A percentile compares a stretch with the other conserved stretches of the same genome.
phyloP scores from a whole-genome alignment of 2,113 vertebrate genomes.

The Oceanodroma tethys region DNA sequence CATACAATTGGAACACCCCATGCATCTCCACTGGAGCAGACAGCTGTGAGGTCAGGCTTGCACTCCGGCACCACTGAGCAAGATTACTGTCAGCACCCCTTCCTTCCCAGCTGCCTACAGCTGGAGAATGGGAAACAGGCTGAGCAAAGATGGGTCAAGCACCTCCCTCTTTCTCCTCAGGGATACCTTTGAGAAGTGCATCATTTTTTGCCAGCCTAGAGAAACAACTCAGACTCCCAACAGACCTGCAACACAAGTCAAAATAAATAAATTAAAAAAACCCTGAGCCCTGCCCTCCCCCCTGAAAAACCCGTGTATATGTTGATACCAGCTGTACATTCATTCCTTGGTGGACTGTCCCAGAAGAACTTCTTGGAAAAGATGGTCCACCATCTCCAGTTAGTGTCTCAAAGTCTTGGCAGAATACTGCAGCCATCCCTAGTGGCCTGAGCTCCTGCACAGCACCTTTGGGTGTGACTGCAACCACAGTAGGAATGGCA shows the following conservation, averaged over 20 bases:
- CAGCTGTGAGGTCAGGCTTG: background rate
- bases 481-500: background rate
- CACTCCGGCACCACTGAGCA: rapidly evolving
- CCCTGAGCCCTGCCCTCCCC: rapidly evolving
- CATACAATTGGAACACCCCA: background rate
- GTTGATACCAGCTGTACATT: background rate
- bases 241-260: background rate
- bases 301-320: rapidly evolving
- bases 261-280: background rate
- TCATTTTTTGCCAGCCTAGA: background rate
- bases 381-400: background rate
- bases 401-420: background rate
- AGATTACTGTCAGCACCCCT: background rate
- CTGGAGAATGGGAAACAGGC: background rate
- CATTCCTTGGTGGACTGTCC: background rate
- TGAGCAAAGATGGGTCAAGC: background rate
- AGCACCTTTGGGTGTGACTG: background rate
- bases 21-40: background rate
- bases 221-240: background rate
- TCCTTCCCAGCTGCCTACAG: background rate
- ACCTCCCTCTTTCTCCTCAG: background rate
- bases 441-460: background rate
- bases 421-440: background rate
- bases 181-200: background rate
- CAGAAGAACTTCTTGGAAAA: background rate